These are phyloP conservation scores for Antheraea pernyi DNA, from an alignment of 1,140 invertebrate genomes.

Conservation along the genomic window DNA sequence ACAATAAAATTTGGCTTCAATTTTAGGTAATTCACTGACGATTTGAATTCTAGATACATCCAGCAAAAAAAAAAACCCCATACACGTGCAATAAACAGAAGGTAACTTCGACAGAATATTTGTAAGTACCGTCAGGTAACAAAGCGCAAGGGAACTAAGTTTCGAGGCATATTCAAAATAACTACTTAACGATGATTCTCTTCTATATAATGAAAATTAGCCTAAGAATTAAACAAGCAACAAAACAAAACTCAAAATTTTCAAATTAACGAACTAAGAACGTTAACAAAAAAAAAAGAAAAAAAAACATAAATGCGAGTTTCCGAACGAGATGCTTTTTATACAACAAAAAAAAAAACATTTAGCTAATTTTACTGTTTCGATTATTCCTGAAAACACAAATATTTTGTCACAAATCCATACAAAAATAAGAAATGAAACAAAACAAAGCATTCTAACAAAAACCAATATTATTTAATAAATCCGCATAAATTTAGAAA, in stretches of 20 bases:
- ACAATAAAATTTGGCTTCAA: constrained; percentile 64
- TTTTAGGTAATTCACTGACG: constrained; percentile 45
- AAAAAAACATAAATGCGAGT: constrained; percentile 51
- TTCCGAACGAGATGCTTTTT: constrained; percentile 42
- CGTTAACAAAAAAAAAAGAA: constrained; percentile 50
- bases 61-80: neutral
- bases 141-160: neutral
- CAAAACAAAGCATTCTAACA: neutral
- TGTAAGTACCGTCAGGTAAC: neutral
- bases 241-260: constrained; percentile 43
- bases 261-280: constrained; percentile 52
- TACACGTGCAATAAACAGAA: constrained; percentile 1
- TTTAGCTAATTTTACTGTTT: neutral
- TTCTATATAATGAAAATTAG: neutral
- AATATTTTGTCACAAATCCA: neutral
- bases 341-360: neutral
- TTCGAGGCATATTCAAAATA: neutral
- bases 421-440: no score
- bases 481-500: neutral
- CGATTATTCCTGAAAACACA: neutral
- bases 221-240: constrained; percentile 41
- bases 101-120: constrained; percentile 7
- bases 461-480: neutral
- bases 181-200: neutral
- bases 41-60: neutral